phyloP scores from a whole-genome alignment of 2,113 vertebrate genomes.

The Mirounga angustirostris region DNA sequence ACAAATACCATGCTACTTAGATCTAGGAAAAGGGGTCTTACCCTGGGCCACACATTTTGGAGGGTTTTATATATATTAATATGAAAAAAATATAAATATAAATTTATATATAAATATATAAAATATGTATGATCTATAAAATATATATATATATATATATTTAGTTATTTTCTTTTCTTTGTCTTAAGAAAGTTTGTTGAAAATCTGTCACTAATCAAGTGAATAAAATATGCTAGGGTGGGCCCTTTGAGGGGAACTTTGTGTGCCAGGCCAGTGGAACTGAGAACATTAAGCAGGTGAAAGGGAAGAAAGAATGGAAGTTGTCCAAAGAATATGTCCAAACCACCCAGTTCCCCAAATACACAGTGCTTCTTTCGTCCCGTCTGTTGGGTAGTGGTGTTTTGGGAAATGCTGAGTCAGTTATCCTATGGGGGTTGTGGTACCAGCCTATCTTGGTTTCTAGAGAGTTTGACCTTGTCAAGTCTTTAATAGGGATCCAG shows the following conservation, averaged over 20 bases:
- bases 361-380: not conserved
- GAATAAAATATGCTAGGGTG: not conserved
- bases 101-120: not conserved
- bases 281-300: not conserved
- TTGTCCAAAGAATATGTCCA: not conserved
- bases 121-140: not conserved
- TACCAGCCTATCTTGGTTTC: not conserved
- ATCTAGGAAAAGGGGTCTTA: not conserved
- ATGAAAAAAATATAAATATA: not conserved
- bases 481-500: not conserved
- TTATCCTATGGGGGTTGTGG: rapidly evolving
- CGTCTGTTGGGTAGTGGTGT: not conserved
- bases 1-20: not conserved
- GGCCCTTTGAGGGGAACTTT: not conserved
- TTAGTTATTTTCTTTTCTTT: not conserved
- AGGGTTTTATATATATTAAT: not conserved
- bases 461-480: not conserved
- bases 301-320: not conserved
- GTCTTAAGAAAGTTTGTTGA: not conserved
- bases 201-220: not conserved
- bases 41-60: not conserved
- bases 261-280: not conserved
- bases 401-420: not conserved
- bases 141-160: too few species aligned
- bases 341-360: not conserved